phyloP scores from a whole-genome alignment of 1,140 invertebrate species.

The Drosophila triauraria region DNA sequence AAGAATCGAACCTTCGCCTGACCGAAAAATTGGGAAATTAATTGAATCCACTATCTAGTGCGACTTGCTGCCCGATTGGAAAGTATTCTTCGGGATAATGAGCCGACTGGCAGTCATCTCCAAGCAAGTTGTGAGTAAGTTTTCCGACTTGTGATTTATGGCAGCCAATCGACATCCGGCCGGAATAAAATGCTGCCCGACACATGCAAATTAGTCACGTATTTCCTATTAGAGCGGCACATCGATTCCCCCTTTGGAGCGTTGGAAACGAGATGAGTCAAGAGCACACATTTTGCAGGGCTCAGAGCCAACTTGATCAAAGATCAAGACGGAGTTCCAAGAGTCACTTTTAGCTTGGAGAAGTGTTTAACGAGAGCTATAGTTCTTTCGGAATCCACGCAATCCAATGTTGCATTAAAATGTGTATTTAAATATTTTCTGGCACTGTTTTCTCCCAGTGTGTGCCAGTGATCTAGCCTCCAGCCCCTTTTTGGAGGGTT shows the following conservation, averaged over 20 bases:
- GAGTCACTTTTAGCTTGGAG: too few species aligned
- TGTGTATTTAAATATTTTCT: neutral
- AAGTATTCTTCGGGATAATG: constrained; percentile 2
- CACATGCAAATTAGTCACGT: constrained; percentile 74
- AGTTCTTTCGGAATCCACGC: too few species aligned
- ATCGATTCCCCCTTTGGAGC: constrained; percentile 33
- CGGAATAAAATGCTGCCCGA: constrained; percentile 20
- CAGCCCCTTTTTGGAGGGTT: constrained; percentile 18
- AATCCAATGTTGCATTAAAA: too few species aligned
- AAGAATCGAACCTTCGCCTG: constrained; percentile 31
- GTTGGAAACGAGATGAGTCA: constrained; percentile 58
- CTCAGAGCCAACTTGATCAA: constrained; percentile 30
- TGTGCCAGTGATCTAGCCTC: neutral
- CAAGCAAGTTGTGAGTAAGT: constrained; percentile 11
- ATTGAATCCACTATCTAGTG: constrained; percentile 31
- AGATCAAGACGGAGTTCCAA: neutral
- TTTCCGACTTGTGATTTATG: constrained; percentile 53
- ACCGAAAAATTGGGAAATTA: constrained; percentile 56
- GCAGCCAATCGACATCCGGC: constrained; percentile 57
- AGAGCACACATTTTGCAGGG: constrained; percentile 29
- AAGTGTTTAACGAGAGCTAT: too few species aligned
- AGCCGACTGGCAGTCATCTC: constrained; percentile 5
- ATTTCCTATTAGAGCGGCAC: constrained; percentile 68
- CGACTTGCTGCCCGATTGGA: neutral
- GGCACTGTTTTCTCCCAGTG: neutral